phyloP scores from a whole-genome alignment of 2,113 vertebrate species.

The Spilogale gracilis region DNA sequence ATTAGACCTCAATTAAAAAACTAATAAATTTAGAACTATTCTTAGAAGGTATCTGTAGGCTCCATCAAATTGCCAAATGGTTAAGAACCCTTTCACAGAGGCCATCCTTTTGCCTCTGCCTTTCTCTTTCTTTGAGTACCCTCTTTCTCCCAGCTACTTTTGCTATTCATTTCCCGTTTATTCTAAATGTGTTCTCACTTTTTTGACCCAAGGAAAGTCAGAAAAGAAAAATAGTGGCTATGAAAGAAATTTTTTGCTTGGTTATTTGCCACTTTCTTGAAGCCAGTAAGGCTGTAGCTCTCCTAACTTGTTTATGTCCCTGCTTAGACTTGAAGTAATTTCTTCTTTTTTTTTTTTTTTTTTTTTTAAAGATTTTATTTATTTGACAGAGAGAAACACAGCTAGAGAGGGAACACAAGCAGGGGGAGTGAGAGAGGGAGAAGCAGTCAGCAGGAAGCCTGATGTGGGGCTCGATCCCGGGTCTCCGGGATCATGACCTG shows the following conservation, averaged over 20 bases:
- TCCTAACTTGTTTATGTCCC: neutral
- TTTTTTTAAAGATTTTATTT: too few relatives aligned
- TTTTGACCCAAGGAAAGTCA: slow-evolving; percentile 18
- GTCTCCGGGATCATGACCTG: too few relatives aligned
- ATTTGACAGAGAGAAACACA: too few relatives aligned
- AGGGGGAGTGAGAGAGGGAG: too few relatives aligned
- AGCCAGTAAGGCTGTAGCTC: too few relatives aligned
- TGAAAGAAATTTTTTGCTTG: neutral
- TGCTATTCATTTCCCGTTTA: neutral
- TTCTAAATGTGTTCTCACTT: neutral
- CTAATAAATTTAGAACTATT: neutral
- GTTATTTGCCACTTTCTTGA: neutral
- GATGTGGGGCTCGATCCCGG: too few relatives aligned
- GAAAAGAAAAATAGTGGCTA: neutral
- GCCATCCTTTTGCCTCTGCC: neutral
- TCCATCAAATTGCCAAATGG: neutral
- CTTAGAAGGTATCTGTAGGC: neutral
- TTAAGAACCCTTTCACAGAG: neutral
- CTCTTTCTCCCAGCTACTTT: neutral
- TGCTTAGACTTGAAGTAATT: neutral
- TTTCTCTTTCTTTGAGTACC: neutral
- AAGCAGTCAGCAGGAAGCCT: too few relatives aligned
- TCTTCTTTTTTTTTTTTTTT: too few relatives aligned
- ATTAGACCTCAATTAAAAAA: neutral
- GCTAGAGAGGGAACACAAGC: too few relatives aligned